phyloP scores from a whole-genome alignment of 2,888 invertebrate species.

The Pollenia amentaria region DNA sequence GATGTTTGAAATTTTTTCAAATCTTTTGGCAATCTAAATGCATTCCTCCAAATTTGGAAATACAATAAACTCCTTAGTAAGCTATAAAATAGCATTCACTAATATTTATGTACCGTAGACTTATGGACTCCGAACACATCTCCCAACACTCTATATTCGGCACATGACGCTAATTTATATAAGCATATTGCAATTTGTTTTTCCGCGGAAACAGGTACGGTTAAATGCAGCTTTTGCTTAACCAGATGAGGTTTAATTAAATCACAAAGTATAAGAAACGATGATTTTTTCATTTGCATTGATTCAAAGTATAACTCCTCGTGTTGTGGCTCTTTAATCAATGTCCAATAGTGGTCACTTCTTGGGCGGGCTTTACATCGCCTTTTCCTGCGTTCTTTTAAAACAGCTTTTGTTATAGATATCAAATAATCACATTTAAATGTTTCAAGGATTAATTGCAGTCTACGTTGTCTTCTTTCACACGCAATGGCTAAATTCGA shows the following conservation, averaged over 20 bases:
- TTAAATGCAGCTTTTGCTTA: too few species aligned
- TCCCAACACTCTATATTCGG: neutral
- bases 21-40: too few species aligned
- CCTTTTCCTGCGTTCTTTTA: neutral
- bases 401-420: neutral
- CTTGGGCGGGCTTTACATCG: conserved; percentile 22
- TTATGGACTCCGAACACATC: neutral
- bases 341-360: conserved; percentile 34
- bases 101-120: neutral
- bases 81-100: too few species aligned
- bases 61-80: too few species aligned
- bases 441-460: neutral
- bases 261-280: too few species aligned
- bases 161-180: conserved; percentile 1
- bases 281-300: conserved; percentile 34
- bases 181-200: too few species aligned
- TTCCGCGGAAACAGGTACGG: too few species aligned
- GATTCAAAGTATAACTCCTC: conserved; percentile 40
- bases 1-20: neutral
- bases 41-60: too few species aligned
- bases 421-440: conserved; percentile 17
- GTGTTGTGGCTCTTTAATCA: conserved; percentile 30
- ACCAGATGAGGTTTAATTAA: too few species aligned
- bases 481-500: neutral
- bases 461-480: neutral